These are phyloP conservation scores for Ibidorhyncha struthersii DNA, from an alignment of 2,113 vertebrate genomes.

Conservation along the genomic window DNA sequence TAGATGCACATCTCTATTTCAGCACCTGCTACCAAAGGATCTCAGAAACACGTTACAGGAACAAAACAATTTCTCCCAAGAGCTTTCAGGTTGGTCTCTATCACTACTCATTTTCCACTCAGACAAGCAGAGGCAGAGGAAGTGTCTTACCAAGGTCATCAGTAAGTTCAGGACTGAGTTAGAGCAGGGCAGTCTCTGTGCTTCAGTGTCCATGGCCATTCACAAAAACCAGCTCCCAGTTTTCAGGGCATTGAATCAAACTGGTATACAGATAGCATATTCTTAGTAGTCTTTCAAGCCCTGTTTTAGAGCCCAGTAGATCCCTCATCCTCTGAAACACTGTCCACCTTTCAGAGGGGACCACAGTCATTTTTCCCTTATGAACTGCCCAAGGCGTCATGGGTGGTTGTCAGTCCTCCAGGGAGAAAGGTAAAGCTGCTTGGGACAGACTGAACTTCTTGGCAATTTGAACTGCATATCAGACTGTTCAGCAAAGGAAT, in stretches of 20 bases:
- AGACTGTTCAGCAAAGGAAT: not conserved
- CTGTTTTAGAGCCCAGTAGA: not conserved
- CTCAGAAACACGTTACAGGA: not conserved
- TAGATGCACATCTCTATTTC: not conserved
- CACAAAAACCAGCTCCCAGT: not conserved
- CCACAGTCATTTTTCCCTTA: not conserved
- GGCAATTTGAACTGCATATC: not conserved
- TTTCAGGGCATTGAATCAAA: not conserved
- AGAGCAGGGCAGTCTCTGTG: not conserved
- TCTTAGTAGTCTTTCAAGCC: not conserved
- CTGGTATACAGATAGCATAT: fast-evolving
- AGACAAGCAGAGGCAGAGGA: not conserved
- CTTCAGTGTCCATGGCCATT: not conserved
- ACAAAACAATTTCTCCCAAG: not conserved
- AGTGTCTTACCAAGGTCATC: not conserved
- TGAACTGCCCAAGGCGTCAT: not conserved
- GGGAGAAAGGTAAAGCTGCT: not conserved
- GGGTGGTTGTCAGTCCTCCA: not conserved
- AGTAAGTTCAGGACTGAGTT: not conserved
- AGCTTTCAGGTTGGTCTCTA: not conserved
- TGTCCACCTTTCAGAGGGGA: not conserved
- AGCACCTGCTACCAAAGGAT: not conserved
- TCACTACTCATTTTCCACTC: not conserved
- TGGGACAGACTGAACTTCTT: not conserved
- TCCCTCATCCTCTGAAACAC: not conserved